Conservation (phyloP, 2,797 vertebrate genomes). For the Macropus fuliginosus region DNA sequence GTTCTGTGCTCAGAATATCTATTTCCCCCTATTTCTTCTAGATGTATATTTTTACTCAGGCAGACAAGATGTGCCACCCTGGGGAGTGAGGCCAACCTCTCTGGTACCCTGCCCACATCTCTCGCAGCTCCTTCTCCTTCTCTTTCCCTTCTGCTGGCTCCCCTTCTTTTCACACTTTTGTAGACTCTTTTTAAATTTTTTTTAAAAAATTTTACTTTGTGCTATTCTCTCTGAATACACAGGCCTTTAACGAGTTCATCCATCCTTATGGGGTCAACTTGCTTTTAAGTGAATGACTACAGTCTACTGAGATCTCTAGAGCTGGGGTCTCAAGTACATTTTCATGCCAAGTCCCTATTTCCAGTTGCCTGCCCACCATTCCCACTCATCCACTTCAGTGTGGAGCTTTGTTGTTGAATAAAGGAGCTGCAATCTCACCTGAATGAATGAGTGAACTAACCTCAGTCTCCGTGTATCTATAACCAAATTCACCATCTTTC, state of each 20-base stretch:
- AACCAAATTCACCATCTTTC: not conserved
- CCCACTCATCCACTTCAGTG: not conserved
- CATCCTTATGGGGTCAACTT: not conserved
- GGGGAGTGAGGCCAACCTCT: not conserved
- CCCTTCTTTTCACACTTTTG: not conserved
- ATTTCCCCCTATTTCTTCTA: slow-evolving; percentile 51
- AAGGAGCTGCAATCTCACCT: not conserved
- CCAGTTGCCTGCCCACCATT: not conserved
- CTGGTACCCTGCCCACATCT: not conserved
- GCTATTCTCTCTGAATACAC: not conserved
- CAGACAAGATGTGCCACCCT: not conserved
- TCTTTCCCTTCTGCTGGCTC: not conserved
- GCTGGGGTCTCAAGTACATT: not conserved
- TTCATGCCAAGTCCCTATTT: not conserved
- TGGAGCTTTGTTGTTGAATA: not conserved
- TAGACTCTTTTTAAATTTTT: not conserved
- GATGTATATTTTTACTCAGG: slow-evolving; percentile 25
- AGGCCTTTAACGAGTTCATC: not conserved
- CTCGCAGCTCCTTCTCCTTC: not conserved
- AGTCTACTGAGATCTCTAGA: not conserved
- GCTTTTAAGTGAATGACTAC: not conserved
- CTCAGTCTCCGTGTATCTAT: not conserved
- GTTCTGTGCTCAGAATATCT: slow-evolving; percentile 31
- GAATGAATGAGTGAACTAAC: not conserved
- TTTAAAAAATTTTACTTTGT: not conserved